Percentiles rank a stretch among this genome's conserved stretches.
Conservation (phyloP, 2,797 vertebrate species). For the Danio jaintianensis region DNA sequence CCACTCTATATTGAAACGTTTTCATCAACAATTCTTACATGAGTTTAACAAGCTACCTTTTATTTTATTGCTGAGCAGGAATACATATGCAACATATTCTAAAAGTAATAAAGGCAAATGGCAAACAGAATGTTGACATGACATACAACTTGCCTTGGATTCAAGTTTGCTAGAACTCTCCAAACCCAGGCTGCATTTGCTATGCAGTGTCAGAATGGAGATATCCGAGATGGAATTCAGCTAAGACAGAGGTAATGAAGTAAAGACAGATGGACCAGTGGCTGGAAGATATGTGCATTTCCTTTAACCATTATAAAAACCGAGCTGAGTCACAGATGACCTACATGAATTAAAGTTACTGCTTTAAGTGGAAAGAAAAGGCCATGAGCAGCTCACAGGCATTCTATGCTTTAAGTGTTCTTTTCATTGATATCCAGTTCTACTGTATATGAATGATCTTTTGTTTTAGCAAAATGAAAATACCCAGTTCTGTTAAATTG, state of each 20-base stretch:
- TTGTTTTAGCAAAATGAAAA: conserved; percentile 8
- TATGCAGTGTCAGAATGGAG: conserved; percentile 54
- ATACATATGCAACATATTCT: neutral
- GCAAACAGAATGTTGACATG: conserved; percentile 47
- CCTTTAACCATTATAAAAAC: conserved; percentile 42
- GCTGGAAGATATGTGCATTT: conserved; percentile 52
- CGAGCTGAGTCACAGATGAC: conserved; percentile 33
- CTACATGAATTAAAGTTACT: conserved; percentile 49
- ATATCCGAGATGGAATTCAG: conserved; percentile 46
- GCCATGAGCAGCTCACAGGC: neutral
- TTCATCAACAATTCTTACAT: neutral
- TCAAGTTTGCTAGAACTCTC: neutral
- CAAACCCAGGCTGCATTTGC: conserved; percentile 27
- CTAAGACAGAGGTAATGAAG: conserved; percentile 44
- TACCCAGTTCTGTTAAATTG: neutral
- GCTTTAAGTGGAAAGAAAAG: conserved; percentile 31
- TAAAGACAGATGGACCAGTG: conserved; percentile 43
- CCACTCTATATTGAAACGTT: neutral
- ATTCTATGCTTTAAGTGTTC: neutral
- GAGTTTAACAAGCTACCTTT: neutral
- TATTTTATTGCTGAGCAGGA: neutral
- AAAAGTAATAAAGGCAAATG: conserved; percentile 18
- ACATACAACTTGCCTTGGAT: conserved; percentile 22
- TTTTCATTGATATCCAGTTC: conserved; percentile 9
- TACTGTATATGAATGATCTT: neutral